phyloP scores from a whole-genome alignment of 2,797 vertebrate genomes.

The Melanotaenia boesemani region DNA sequence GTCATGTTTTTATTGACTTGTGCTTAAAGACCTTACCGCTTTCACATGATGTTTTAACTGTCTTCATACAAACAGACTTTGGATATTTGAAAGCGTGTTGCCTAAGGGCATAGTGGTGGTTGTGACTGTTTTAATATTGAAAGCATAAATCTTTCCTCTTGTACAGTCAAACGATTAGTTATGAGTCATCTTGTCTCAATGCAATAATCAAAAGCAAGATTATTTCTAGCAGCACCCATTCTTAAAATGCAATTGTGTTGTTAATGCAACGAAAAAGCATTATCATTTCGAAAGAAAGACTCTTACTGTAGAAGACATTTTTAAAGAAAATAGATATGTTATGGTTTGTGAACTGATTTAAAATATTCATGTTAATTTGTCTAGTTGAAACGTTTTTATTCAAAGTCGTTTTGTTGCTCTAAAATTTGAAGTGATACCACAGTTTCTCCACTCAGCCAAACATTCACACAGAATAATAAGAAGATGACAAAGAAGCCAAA shows the following conservation, averaged over 20 bases:
- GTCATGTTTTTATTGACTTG: neutral
- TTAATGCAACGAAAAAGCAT: neutral
- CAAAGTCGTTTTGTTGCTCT: too few species aligned
- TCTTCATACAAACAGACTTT: neutral
- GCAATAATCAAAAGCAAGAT: neutral
- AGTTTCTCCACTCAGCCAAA: neutral
- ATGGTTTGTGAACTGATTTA: too few species aligned
- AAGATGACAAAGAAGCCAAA: neutral
- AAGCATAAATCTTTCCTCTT: slow-evolving; percentile 6
- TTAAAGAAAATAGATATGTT: too few species aligned
- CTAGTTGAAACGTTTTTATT: too few species aligned
- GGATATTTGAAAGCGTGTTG: neutral
- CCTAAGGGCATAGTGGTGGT: neutral
- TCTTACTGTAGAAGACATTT: too few species aligned
- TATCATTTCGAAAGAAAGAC: neutral
- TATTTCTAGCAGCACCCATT: neutral
- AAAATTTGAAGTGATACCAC: too few species aligned
- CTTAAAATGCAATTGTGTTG: neutral
- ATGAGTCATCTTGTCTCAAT: neutral
- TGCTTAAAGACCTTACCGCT: neutral
- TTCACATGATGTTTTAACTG: neutral
- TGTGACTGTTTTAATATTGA: slow-evolving; percentile 11
- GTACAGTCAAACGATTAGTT: neutral
- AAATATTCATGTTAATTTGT: too few species aligned
- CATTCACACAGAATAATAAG: neutral